Evolutionary conservation across 2,888 invertebrate genomes (phyloP).

Genomic region (Catocala sponsa): DNA sequence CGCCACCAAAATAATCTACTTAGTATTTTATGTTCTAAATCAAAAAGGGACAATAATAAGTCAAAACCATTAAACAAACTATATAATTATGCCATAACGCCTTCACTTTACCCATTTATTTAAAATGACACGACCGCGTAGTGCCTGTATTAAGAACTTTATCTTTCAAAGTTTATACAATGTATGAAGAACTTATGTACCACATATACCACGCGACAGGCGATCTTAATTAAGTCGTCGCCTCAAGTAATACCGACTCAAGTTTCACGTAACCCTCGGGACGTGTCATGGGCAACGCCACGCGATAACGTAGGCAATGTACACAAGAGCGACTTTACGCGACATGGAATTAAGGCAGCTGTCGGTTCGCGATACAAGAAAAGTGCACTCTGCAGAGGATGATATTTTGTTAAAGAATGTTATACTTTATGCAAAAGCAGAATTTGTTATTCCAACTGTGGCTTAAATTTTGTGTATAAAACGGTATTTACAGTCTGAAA

Average conservation of each 20-base stretch:
- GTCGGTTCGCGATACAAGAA: neutral
- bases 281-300: slow-evolving; percentile 36
- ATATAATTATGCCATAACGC: too few species aligned
- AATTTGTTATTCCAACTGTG: too few species aligned
- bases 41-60: too few species aligned
- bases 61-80: too few species aligned
- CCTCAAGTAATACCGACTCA: slow-evolving; percentile 72
- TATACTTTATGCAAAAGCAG: too few species aligned
- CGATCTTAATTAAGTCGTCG: slow-evolving; percentile 74
- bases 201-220: slow-evolving; percentile 35
- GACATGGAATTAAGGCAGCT: neutral
- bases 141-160: slow-evolving; percentile 2
- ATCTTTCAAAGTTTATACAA: slow-evolving; percentile 9
- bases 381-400: neutral
- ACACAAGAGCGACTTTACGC: neutral
- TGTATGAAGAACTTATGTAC: slow-evolving; percentile 30
- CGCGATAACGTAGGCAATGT: slow-evolving; percentile 9
- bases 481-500: too few species aligned
- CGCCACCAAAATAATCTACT: too few species aligned
- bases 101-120: too few species aligned
- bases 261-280: slow-evolving; percentile 67
- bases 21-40: too few species aligned
- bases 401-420: too few species aligned
- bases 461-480: too few species aligned
- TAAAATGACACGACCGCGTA: neutral